Evolutionary conservation across 2,113 vertebrate genomes (phyloP), one percentile per base, ranked within the genome.

Genomic region (Plectropomus leopardus): DNA sequence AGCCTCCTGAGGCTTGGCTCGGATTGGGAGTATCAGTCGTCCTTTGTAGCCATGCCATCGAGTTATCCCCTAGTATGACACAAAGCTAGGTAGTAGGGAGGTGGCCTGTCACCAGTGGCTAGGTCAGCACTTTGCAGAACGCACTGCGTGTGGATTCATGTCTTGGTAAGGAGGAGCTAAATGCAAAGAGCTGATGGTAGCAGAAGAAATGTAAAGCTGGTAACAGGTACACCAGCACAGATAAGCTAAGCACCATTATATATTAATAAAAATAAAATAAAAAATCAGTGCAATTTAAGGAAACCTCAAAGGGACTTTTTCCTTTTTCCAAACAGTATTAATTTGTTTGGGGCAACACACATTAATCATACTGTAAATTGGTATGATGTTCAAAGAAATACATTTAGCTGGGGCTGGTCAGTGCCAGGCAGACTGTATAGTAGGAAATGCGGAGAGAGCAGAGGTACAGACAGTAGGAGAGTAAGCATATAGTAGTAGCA

Each of bases 71-170:
- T 42, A 24, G 63, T 72, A 78, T 30, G 80, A 84, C 67, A 87
- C 85, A 82, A 74, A 80, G 78, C 85, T 60, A 53, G 70, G 74
- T 73, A 13, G 77, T 7, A 57, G 83, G 85, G 80, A 75, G 77
- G 82, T 80, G 84, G 88, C 77, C 77, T 74, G 79, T 88, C 83
- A 92, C 89, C 54, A 73, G 77, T 24, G 80, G 76, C 83, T 79
- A 73, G 80, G 89, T 91, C 89, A 91, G 90, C 88, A 87, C 64
- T 86, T 87, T 88, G 73, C 71, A 69, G 50, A 78, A 66, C 42
- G 17, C 68, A 84, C 28, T 83, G 84, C 11, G 26, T 75, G 80
- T 86, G 66, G 70, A 58, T 60, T 30, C 69, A 66, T 64, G 74
- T 88, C 21, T 14, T 72, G 7, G 3, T 24, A 58, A 86, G 68